These are phyloP conservation scores for Ditylenchus dipsaci DNA, from an alignment of 1,140 invertebrate species.

Conservation along the genomic window DNA sequence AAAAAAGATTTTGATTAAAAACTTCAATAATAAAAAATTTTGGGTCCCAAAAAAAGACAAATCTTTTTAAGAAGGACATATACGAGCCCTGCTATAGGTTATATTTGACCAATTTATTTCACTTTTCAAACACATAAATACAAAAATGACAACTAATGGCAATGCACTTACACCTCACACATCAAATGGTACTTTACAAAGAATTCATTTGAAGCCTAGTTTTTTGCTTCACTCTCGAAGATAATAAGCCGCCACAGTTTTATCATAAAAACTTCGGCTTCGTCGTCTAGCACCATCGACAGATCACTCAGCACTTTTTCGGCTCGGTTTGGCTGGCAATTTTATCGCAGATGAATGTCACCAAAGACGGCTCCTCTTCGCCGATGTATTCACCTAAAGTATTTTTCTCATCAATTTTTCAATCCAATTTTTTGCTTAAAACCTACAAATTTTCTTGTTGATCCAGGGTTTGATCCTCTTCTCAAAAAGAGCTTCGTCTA, in stretches of 20 bases:
- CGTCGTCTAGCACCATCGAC: conserved; percentile 97
- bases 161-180: too few relatives aligned
- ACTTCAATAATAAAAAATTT: too few relatives aligned
- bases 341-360: conserved; percentile 98
- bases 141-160: too few relatives aligned
- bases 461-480: conserved; percentile 96
- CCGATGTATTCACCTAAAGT: conserved; percentile 80
- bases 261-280: conserved; percentile 97
- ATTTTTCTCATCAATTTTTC: not conserved
- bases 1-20: too few relatives aligned
- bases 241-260: conserved; percentile 99
- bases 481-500: conserved; percentile 85
- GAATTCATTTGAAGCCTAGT: conserved; percentile 45
- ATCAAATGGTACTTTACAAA: not conserved
- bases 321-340: conserved; percentile 85
- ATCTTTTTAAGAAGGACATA: too few relatives aligned
- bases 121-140: too few relatives aligned
- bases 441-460: conserved; percentile 87
- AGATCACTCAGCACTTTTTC: conserved; percentile 92
- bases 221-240: conserved; percentile 99
- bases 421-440: not conserved
- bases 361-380: conserved; percentile 93
- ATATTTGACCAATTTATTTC: too few relatives aligned
- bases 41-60: too few relatives aligned
- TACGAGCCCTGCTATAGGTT: too few relatives aligned